Evolutionary conservation across 2,888 invertebrate genomes (phyloP), one percentile per base, ranked within the genome.

Genomic region (Ecdyonurus torrentis): DNA sequence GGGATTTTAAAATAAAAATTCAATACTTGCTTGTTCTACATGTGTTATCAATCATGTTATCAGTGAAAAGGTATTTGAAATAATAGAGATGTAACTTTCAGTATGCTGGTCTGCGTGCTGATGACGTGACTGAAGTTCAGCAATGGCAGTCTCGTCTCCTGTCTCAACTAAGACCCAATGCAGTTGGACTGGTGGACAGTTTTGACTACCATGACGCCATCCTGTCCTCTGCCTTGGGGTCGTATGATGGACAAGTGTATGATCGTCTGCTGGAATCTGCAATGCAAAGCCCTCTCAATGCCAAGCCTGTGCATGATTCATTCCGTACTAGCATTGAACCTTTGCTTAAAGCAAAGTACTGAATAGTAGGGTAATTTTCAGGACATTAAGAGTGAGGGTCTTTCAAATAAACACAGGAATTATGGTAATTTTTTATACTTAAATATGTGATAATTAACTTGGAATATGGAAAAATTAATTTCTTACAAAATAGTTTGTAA

Each of bases 121-220:
- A 66, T 2, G 74, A 78, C 65, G 70, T 78, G 2, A 69, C 68
- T 63, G 73, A 78, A 19, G 69, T 92, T 52, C 87, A 89, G 70
- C 74, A 73, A 61, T 85, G 87, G 76, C 78, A 91, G 67, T 87
- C 89, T 70, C 79, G 82, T 25, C 74, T 88, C 52, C 77, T 96
- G 64, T 76, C 77, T 0, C 79, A 80, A 25, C 77, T 97, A 58
- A 82, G 96, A 59, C 91, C 91, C 2, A 87, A 96, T 74, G 93
- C 92, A 0, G 87, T 97, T 0, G 87, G 89, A 0, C 79, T 97
- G 22, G 94, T 95, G 0, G 97, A 97, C 76, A 84, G 90, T 15
- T 97, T 95, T 72, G 95, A 94, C 71, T 82, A 90, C 52, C 79
- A 83, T 18, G 92, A 92, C 71, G 85, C 85, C 72, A 82, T 89